These are phyloP conservation scores for Tetrax tetrax DNA, from an alignment of 2,113 vertebrate genomes.

Conservation along the genomic window DNA sequence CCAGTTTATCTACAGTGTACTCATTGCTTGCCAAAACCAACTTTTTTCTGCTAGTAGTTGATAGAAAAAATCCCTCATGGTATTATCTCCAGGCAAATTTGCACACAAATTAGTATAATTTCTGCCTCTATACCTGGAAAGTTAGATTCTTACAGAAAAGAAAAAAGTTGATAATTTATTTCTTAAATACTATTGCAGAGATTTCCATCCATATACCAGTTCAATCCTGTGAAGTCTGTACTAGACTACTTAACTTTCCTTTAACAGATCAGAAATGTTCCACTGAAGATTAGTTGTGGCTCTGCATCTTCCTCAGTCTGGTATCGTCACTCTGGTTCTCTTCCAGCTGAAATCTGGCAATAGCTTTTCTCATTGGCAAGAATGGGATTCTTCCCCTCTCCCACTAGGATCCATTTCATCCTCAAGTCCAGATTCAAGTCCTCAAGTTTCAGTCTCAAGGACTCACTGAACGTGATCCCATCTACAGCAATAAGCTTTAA, in stretches of 20 bases:
- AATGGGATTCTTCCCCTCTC: background rate
- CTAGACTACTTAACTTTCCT: background rate
- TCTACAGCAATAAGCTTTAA: background rate
- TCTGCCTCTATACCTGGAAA: background rate
- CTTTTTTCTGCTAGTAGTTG: background rate
- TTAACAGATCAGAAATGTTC: background rate
- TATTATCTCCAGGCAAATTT: background rate
- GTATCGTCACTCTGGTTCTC: background rate
- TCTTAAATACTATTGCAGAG: background rate
- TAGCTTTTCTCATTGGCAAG: background rate
- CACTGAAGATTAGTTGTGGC: background rate
- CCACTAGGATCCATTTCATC: background rate
- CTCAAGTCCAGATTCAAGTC: background rate
- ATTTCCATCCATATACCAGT: background rate
- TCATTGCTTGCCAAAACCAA: background rate
- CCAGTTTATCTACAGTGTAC: background rate
- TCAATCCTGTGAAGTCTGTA: background rate
- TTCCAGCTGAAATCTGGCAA: background rate
- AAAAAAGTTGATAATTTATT: background rate
- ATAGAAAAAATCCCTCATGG: background rate
- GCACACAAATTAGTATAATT: background rate
- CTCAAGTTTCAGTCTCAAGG: background rate
- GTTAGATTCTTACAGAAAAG: background rate
- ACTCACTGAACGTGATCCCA: background rate
- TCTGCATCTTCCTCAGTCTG: background rate